Evolutionary conservation across 2,797 vertebrate species (phyloP), one percentile per base, ranked within the genome.

Genomic region (Pangasius sanitwongsei): DNA sequence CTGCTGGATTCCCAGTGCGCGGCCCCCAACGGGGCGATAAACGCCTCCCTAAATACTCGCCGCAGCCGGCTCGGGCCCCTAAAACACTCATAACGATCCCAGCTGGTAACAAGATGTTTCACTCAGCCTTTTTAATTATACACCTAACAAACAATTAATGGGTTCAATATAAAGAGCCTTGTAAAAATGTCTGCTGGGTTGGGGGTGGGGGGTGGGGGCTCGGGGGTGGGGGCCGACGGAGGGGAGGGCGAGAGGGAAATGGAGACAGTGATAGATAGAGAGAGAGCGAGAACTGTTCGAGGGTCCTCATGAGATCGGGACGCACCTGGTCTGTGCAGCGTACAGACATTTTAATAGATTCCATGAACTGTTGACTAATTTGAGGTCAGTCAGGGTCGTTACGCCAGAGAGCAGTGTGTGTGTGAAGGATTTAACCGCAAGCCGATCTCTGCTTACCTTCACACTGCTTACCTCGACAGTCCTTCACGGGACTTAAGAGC

Each of bases 71-170:
- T 57, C 31, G 41, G 59, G 87, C 74, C 88, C 91, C 87, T 70
- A 74, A 87, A 91, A 80, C 65, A 65, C 74, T 89, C 78, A 87
- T 89, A 89, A 92, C 89, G 89, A 89, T 86, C 87, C 89, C 74
- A 88, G 90, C 89, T 92, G 92, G 89, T 92, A 91, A 90, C 90
- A 91, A 89, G 89, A 88, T 90, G 88, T 87, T 88, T 89, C 84
- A 81, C 74, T 87, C 75, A 90, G 75, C 67, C 57, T 69, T 83
- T 93, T 92, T 93, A 92, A 94, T 92, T 91, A 90, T 86, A 90
- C 84, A 85, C 89, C 87, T 89, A 88, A 92, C 89, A 92, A 93
- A 91, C 91, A 93, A 92, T 93, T 91, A 92, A 93, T 89, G 86
- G 75, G 75, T 91, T 92, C 87, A 86, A 92, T 93, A 92, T 88